Base-by-base conservation (phyloP, 2,888 invertebrate genomes). In the Mactromeris polynyma region DNA sequence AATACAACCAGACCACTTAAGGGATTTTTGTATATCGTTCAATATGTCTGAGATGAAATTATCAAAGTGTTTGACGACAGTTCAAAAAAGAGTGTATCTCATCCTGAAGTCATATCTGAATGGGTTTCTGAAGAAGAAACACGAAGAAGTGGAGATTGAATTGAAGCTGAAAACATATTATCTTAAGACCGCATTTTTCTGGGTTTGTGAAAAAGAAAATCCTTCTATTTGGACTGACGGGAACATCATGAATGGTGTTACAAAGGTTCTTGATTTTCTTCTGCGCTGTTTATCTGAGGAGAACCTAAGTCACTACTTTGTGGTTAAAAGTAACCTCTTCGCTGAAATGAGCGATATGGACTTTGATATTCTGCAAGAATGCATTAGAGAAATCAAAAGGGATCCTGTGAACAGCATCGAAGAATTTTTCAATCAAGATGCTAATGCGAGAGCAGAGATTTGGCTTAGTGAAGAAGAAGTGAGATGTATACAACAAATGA, bases 1-100 rank as follows among this genome's bases (percentile, higher is more conserved):
- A 19, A 46, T 89, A 0, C 58, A 91, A 17, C 89, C 88, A 17
- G 64, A 87, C 2, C 40, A 33, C 11, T 40, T 81, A 0, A 89
- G 51, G 54, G 93, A 93, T 85, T 93, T 92, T 77, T 93, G 93
- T 87, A 79, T 93, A n/a, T 87, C 91, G 3, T 93, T 90, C 42
- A 93, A 92, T 64, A 84, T 87, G 17, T 89, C 91, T 9, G 93
- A 93, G 82, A 79, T 91, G 17, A 89, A 83, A 33, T 83, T 93
- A 11, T 90, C 89, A 11, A 80, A 89, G 42, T 83, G 86, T 42
- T 26, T 93, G 80, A 80, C 90, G 1, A 33, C 58, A 21, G 81
- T 82, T n/a, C 93, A 93, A 51, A 89, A 84, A 81, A 88, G 89
- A 38, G 89, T 90, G 11, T 78, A 90, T 46, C 80, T 93, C 14